These are phyloP conservation scores for Salvelinus fontinalis DNA, from an alignment of 2,113 vertebrate genomes.

Conservation along the genomic window DNA sequence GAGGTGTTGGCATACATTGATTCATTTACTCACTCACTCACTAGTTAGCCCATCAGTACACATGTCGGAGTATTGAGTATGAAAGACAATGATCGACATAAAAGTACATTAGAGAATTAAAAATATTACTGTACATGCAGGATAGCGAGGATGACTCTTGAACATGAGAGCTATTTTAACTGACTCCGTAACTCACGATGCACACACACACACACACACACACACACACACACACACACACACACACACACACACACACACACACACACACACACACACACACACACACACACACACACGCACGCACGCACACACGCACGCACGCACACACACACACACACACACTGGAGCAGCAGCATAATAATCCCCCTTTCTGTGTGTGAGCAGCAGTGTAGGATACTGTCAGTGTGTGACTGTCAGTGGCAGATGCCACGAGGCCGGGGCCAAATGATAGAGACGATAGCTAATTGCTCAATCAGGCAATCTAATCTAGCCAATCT, in stretches of 20 bases:
- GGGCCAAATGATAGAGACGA: constrained; percentile 63
- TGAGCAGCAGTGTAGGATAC: constrained; percentile 25
- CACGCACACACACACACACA: constrained; percentile 1
- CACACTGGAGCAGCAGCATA: not conserved
- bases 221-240: not conserved
- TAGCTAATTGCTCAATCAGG: constrained; percentile 71
- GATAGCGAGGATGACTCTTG: not conserved
- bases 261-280: constrained; percentile 5
- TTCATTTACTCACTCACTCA: too few species aligned
- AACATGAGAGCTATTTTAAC: not conserved
- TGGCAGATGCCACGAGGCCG: constrained; percentile 60
- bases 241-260: constrained; percentile 1
- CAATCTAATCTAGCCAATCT: constrained; percentile 70
- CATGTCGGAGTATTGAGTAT: too few species aligned
- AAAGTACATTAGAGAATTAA: not conserved
- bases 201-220: too few species aligned
- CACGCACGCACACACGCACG: not conserved
- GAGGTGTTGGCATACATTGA: too few species aligned
- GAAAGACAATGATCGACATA: not conserved
- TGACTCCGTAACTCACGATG: not conserved
- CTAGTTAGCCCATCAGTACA: too few species aligned
- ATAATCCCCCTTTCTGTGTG: constrained; percentile 9
- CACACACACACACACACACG: constrained; percentile 12
- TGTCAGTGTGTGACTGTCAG: constrained; percentile 37
- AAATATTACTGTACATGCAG: not conserved